phyloP scores from a whole-genome alignment of 2,888 invertebrate genomes.

The Philaethria dido region DNA sequence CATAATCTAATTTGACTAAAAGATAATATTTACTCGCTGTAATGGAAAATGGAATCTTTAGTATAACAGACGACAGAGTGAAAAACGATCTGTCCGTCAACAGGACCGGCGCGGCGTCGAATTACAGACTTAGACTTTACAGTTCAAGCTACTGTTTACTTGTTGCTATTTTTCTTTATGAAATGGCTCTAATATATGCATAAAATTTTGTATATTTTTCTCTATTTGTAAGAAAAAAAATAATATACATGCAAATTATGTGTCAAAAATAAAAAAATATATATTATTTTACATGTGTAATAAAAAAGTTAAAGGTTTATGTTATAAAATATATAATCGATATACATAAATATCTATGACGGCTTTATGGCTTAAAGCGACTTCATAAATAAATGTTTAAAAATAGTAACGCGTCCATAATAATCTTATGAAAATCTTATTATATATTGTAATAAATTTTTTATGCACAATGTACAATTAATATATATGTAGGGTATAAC shows the following conservation, averaged over 20 bases:
- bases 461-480: background rate
- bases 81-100: conserved; percentile 43
- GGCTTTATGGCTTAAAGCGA: background rate
- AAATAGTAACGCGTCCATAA: background rate
- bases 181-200: conserved; percentile 23
- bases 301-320: no score
- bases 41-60: conserved; percentile 41
- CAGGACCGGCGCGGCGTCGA: conserved; percentile 34
- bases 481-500: background rate
- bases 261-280: no score
- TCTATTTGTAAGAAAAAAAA: background rate
- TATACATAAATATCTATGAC: no score
- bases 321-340: no score
- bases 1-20: conserved; percentile 29
- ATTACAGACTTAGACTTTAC: conserved; percentile 41
- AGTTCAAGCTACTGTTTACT: conserved; percentile 41
- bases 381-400: background rate
- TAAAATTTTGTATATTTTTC: background rate
- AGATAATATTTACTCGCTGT: conserved; percentile 33
- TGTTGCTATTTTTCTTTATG: conserved; percentile 36
- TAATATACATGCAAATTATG: no score
- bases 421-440: background rate
- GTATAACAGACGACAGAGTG: conserved; percentile 37
- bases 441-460: background rate
- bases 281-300: no score